phyloP scores from a whole-genome alignment of 2,113 vertebrate species.

The Galeopterus variegatus region DNA sequence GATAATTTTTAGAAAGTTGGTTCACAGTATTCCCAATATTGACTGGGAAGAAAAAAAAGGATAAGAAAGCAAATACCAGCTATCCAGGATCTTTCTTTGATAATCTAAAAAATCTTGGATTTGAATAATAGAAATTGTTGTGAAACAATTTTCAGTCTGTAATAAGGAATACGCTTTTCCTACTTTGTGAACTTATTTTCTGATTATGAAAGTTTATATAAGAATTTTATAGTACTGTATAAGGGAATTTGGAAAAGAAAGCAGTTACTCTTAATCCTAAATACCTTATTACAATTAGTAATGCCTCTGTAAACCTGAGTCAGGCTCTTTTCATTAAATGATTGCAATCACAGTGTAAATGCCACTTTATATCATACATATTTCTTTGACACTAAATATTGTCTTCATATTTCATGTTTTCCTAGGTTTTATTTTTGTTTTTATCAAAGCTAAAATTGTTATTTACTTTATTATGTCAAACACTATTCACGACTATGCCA shows the following conservation, averaged over 20 bases:
- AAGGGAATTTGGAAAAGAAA: background rate
- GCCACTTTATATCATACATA: background rate
- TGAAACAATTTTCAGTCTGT: background rate
- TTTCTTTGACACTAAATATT: background rate
- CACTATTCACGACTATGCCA: background rate
- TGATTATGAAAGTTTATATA: slow-evolving; percentile 24
- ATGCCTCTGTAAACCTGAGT: background rate
- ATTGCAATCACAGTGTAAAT: background rate
- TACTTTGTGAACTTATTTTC: slow-evolving; percentile 57
- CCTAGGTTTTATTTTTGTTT: slow-evolving; percentile 15
- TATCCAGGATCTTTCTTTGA: background rate
- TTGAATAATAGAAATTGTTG: background rate
- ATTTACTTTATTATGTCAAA: background rate
- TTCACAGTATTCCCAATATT: background rate
- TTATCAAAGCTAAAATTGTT: background rate
- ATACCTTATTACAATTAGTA: background rate
- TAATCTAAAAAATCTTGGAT: slow-evolving; percentile 40
- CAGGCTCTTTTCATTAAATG: background rate
- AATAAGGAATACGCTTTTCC: slow-evolving; percentile 32
- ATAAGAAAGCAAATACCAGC: background rate
- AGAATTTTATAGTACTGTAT: background rate
- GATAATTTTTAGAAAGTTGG: background rate
- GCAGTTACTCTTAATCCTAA: background rate
- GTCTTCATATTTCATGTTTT: background rate
- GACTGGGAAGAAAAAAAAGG: background rate